These are phyloP conservation scores for Temnothorax longispinosus DNA, from an alignment of 1,140 invertebrate genomes.

Conservation along the genomic window DNA sequence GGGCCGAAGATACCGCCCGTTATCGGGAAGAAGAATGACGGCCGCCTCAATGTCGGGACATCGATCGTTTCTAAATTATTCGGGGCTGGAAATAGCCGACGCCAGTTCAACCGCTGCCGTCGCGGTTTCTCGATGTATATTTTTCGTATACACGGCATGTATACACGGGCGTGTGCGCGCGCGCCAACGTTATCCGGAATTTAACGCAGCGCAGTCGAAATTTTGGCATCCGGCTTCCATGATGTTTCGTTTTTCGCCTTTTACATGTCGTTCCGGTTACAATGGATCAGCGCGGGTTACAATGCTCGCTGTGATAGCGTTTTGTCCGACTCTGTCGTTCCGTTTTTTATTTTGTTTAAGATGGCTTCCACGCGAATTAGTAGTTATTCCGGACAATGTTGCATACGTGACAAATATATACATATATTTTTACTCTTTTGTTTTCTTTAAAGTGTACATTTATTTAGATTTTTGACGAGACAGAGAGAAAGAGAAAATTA, in stretches of 20 bases:
- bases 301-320: constrained; percentile 26
- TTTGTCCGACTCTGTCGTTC: constrained; percentile 22
- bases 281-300: constrained; percentile 46
- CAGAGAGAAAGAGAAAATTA: neutral
- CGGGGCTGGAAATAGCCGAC: constrained; percentile 34
- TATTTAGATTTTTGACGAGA: constrained; percentile 3
- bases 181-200: constrained; percentile 45
- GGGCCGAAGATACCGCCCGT: neutral
- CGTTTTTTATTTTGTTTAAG: constrained; percentile 38
- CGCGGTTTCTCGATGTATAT: constrained; percentile 30
- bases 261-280: constrained; percentile 53
- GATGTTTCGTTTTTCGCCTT: constrained; percentile 57
- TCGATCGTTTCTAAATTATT: constrained; percentile 54
- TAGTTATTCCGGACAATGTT: neutral
- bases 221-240: constrained; percentile 43
- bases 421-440: neutral
- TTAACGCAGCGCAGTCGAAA: constrained; percentile 43
- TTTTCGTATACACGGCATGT: constrained; percentile 15
- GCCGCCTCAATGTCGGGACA: constrained; percentile 30
- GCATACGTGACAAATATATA: constrained; percentile 1
- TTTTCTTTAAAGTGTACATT: neutral
- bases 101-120: constrained; percentile 26
- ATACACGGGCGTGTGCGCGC: neutral
- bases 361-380: constrained; percentile 21
- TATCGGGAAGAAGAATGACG: constrained; percentile 27